Conservation (phyloP, 2,888 invertebrate species). For the Furcula furcula region DNA sequence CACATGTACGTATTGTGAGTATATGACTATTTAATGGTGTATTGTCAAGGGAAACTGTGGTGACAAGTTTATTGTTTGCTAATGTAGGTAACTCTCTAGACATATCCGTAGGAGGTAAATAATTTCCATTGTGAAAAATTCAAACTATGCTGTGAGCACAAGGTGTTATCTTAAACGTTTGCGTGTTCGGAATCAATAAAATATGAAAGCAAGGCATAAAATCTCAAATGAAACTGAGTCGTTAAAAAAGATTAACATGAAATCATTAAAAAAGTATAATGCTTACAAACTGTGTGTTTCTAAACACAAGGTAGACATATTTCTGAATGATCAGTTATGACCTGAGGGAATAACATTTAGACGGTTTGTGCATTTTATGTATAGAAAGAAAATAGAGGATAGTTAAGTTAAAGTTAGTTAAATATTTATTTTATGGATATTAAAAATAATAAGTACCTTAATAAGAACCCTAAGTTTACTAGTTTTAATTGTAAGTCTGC, state of each 20-base stretch:
- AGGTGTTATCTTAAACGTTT: neutral
- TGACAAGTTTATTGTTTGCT: neutral
- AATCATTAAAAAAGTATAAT: conserved; percentile 10
- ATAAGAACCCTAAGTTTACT: too few relatives aligned
- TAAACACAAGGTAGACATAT: conserved; percentile 11
- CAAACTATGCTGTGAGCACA: neutral
- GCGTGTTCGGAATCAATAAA: neutral
- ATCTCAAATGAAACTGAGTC: conserved; percentile 1
- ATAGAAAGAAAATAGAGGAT: conserved; percentile 1
- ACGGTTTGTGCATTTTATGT: conserved; percentile 14
- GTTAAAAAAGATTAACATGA: conserved; percentile 13
- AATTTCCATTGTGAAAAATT: neutral
- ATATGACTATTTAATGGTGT: neutral
- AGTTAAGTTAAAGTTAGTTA: too few relatives aligned
- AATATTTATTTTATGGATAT: too few relatives aligned
- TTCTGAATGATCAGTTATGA: conserved; percentile 19
- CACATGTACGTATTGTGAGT: neutral
- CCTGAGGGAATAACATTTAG: conserved; percentile 18
- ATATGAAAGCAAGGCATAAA: too few relatives aligned
- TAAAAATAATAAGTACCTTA: too few relatives aligned
- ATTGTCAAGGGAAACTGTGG: neutral
- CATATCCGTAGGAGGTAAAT: neutral
- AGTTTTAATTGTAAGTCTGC: too few relatives aligned
- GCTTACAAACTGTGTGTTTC: conserved; percentile 18
- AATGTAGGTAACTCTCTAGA: neutral